A percentile compares a stretch with the other conserved stretches of the same genome.
Conservation (phyloP, 2,888 invertebrate species). For the Eupithecia vulgata region DNA sequence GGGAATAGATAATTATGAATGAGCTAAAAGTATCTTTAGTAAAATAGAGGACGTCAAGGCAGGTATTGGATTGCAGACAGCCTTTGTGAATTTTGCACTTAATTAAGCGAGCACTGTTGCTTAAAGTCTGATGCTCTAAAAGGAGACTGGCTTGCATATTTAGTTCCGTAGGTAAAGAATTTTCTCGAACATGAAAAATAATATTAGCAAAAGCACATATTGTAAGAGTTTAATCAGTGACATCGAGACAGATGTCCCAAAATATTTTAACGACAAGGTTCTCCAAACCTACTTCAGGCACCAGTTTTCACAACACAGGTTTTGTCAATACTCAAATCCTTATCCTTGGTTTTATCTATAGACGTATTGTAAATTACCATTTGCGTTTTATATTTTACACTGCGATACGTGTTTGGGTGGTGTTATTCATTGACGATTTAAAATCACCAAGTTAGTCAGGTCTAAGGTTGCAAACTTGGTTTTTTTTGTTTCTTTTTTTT, state of each 20-base stretch:
- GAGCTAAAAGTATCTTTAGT: not conserved
- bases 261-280: no score
- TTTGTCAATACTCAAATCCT: no score
- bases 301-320: no score
- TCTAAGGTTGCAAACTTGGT: no score
- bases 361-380: no score
- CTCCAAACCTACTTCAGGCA: no score
- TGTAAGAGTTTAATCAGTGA: not conserved
- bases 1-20: not conserved
- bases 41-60: not conserved
- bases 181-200: not conserved
- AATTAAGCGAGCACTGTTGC: not conserved
- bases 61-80: conserved; percentile 6
- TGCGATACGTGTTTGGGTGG: not conserved
- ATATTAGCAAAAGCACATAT: not conserved
- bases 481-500: no score
- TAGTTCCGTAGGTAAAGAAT: not conserved
- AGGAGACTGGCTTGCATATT: not conserved
- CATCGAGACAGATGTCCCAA: no score
- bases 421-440: no score
- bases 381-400: not conserved
- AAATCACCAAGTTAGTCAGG: no score
- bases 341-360: no score
- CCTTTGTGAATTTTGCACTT: conserved; percentile 8
- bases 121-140: not conserved